Percentiles rank a stretch among this genome's conserved stretches.
Evolutionary conservation across 2,888 invertebrate genomes (phyloP).

Genomic region (Bibio marci): DNA sequence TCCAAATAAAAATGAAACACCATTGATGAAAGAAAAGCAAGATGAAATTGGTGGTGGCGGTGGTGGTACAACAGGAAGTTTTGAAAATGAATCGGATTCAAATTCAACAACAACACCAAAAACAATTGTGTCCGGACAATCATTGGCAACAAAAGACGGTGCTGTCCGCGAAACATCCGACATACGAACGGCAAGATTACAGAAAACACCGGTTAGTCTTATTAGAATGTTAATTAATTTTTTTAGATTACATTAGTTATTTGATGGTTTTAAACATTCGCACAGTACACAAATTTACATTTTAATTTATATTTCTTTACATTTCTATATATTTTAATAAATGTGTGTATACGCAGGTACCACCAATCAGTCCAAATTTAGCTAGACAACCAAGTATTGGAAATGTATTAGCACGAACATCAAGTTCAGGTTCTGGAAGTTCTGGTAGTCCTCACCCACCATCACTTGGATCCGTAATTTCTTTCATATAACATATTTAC

Average conservation of each 20-base stretch:
- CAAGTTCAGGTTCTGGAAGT: slow-evolving; percentile 40
- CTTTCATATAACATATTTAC: not conserved
- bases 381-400: slow-evolving; percentile 42
- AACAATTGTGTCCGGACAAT: slow-evolving; percentile 46
- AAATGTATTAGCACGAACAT: slow-evolving; percentile 42
- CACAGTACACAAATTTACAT: no score
- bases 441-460: slow-evolving; percentile 28
- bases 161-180: slow-evolving; percentile 7
- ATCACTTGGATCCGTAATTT: slow-evolving; percentile 13
- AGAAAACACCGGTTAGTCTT: slow-evolving; percentile 20
- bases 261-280: no score
- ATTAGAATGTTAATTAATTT: no score
- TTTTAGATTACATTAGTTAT: no score
- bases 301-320: no score
- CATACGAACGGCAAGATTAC: slow-evolving; percentile 14
- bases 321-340: slow-evolving; percentile 1
- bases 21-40: slow-evolving; percentile 13
- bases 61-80: slow-evolving; percentile 29
- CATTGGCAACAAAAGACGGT: slow-evolving; percentile 22
- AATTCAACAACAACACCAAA: slow-evolving; percentile 57
- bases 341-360: slow-evolving; percentile 24
- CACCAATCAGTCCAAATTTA: slow-evolving; percentile 35
- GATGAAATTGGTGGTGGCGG: not conserved
- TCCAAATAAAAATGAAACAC: slow-evolving; percentile 18
- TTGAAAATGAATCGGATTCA: slow-evolving; percentile 61